Conservation (phyloP, 2,113 vertebrate species). For the Rhagologus leucostigma region DNA sequence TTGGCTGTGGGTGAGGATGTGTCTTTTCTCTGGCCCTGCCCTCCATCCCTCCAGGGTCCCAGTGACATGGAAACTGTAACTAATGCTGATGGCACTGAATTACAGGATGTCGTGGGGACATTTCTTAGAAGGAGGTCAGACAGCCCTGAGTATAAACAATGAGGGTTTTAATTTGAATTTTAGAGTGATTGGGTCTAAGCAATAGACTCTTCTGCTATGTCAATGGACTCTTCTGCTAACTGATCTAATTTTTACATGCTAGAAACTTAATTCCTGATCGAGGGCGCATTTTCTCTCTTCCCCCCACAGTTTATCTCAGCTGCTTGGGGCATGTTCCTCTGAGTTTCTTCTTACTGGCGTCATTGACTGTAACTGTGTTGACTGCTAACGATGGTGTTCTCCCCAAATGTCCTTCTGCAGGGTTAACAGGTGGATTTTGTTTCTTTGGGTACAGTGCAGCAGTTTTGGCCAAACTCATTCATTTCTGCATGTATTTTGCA, state of each 20-base stretch:
- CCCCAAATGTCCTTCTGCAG: background rate
- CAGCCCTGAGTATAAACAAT: background rate
- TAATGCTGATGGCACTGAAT: background rate
- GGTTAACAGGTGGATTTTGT: background rate
- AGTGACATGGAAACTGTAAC: background rate
- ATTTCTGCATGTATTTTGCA: background rate
- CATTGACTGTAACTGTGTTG: background rate
- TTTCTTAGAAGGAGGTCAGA: background rate
- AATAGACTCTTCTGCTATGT: background rate
- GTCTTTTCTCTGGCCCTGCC: background rate
- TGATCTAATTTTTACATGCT: background rate
- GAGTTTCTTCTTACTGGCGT: background rate
- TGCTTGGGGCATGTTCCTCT: background rate
- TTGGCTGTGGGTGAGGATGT: background rate
- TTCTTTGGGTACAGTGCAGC: background rate
- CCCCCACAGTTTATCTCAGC: background rate
- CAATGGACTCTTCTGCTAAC: background rate
- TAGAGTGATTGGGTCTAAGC: background rate
- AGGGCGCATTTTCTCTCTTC: background rate
- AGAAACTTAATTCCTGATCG: fast-evolving
- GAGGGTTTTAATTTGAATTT: background rate
- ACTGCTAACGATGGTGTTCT: background rate
- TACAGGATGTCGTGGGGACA: background rate
- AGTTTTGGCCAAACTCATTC: background rate
- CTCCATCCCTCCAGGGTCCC: background rate